phyloP scores from a whole-genome alignment of 2,113 vertebrate genomes.

The Gila orcuttii region DNA sequence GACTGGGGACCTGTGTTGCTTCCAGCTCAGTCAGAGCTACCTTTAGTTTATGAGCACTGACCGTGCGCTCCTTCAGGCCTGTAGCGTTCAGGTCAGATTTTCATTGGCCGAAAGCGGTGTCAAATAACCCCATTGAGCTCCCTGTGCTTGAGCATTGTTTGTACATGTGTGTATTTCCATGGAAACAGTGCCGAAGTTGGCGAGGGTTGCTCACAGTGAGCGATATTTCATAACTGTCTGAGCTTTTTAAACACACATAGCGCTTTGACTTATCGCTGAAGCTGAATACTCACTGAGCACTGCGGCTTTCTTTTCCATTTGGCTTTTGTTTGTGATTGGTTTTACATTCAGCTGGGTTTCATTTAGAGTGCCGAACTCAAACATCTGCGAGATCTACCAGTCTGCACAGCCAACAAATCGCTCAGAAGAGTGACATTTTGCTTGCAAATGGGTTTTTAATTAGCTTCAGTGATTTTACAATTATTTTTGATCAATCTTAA shows the following conservation, averaged over 20 bases:
- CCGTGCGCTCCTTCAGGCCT: constrained; percentile 3
- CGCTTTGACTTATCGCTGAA: constrained; percentile 28
- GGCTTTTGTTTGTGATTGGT: constrained; percentile 10
- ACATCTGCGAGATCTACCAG: constrained; percentile 1
- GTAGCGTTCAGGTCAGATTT: constrained; percentile 44
- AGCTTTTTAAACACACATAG: constrained; percentile 47
- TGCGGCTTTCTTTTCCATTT: constrained; percentile 1
- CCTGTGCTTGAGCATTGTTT: constrained; percentile 40
- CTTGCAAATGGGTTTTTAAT: constrained; percentile 3
- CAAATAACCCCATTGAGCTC: constrained; percentile 25
- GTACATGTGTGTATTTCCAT: constrained; percentile 51
- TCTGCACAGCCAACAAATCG: background rate
- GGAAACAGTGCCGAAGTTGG: constrained; percentile 58
- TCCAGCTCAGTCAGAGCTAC: background rate
- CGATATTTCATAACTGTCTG: constrained; percentile 26
- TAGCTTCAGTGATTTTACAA: background rate
- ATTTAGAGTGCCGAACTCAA: constrained; percentile 4
- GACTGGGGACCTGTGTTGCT: constrained; percentile 9
- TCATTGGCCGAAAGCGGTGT: constrained; percentile 28
- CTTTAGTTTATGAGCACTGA: constrained; percentile 38
- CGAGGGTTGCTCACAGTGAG: constrained; percentile 11
- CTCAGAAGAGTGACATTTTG: background rate
- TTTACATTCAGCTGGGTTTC: constrained; percentile 15
- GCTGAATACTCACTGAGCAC: constrained; percentile 20
- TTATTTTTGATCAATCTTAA: background rate